Percentiles rank a stretch among this genome's conserved stretches.
Conservation (phyloP, 1,140 invertebrate genomes). For the Globodera rostochiensis region DNA sequence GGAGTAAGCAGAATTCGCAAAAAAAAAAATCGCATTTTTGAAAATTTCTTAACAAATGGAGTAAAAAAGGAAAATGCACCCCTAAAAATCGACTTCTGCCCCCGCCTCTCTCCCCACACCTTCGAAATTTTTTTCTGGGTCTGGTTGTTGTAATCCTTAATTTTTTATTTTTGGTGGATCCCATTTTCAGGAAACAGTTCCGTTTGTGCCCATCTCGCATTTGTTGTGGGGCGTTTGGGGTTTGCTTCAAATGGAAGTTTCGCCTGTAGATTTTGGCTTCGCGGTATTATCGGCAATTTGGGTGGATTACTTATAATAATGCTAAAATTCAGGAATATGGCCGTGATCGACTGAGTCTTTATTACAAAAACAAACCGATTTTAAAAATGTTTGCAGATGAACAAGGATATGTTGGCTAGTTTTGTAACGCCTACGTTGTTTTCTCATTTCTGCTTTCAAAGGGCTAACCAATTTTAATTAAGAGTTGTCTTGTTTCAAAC, state of each 20-base stretch:
- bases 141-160: no score
- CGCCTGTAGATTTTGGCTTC: conserved; percentile 64
- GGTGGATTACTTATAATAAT: no score
- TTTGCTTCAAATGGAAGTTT: conserved; percentile 63
- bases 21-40: no score
- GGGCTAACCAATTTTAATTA: no score
- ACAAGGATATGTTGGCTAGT: background rate
- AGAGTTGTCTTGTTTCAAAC: no score
- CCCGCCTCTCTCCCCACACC: no score
- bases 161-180: background rate
- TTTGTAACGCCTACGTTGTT: background rate
- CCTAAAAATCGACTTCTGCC: no score
- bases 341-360: conserved; percentile 60
- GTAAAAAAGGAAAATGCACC: no score
- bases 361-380: conserved; percentile 62
- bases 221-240: conserved; percentile 65
- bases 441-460: no score
- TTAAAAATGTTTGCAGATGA: conserved; percentile 40
- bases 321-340: conserved; percentile 58
- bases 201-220: conserved; percentile 63
- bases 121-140: no score
- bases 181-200: conserved; percentile 58
- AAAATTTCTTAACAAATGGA: no score
- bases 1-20: no score
- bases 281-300: conserved; percentile 40